Evolutionary conservation across 1,140 invertebrate species (phyloP), one percentile per base, ranked within the genome.

Genomic region (Mizuhopecten yessoensis): DNA sequence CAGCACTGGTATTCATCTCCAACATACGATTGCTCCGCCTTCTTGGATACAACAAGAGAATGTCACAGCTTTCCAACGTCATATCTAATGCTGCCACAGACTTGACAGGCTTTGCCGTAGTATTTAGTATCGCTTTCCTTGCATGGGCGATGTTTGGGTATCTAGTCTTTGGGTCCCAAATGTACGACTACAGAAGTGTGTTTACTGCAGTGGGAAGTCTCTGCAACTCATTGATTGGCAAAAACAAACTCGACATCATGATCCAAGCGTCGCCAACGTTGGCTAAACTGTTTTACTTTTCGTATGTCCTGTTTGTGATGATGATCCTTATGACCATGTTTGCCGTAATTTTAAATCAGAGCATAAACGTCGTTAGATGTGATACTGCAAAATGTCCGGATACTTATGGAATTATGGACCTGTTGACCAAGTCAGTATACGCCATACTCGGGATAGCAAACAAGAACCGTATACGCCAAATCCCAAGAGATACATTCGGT

Each of bases 261-360:
- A 97, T 29, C 97, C 98, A 15, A 97, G 98, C 95, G 95, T 97
- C 75, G 97, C 98, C 0, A 97, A 98, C 96, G 17, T 94, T 98
- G 33, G 98, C 98, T 17, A 98, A 98, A 17, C 97, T 98, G 33
- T 98, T 97, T 95, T 98, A 98, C 95, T 93, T 98, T 0, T 96
- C 97, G 0, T 98, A 98, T 92, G 97, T 98, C 33, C 97, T 98
- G 94, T 97, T 98, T 91, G 98, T 98, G 0, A 98, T 98, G 95
- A 98, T 98, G 93, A 97, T 98, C 88, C 94, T 98, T 39, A 94
- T 98, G 96, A 98, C 98, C 94, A 98, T 98, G 97, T 98, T 98
- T 94, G 95, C 98, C 93, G 98, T 98, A 42, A 98, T 98, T 90
- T 98, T 98, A 87, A 91, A 91, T 20, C 34, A 86, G 29, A 91